These are phyloP conservation scores for Cassiopea andromeda DNA, from an alignment of 30 jellyfish, hydroid and myxozoan genomes.

Conservation along the genomic window DNA sequence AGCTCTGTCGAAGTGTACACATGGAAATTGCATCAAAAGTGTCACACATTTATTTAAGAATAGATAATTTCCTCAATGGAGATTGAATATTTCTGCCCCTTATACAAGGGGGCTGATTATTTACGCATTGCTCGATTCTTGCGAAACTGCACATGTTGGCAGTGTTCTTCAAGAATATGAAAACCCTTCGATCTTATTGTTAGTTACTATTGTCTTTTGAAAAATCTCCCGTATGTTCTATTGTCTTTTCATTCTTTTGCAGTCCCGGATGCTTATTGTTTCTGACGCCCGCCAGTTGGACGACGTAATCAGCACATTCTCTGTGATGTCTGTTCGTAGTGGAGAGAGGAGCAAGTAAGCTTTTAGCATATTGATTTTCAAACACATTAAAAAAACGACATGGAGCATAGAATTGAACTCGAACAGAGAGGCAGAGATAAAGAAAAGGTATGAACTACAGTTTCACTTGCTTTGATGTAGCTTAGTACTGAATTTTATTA, in stretches of 20 bases:
- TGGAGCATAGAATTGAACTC: slow-evolving; percentile 94
- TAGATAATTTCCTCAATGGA: too few species aligned
- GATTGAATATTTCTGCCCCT: too few species aligned
- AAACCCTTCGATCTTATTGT: not conserved
- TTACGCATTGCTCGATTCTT: not conserved
- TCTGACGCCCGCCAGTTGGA: slow-evolving; percentile 69
- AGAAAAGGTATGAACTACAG: slow-evolving; percentile 59
- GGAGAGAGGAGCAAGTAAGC: slow-evolving; percentile 11
- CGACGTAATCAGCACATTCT: slow-evolving; percentile 44
- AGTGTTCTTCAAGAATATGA: not conserved
- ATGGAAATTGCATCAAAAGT: too few species aligned
- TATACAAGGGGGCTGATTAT: too few species aligned
- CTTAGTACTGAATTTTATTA: not conserved
- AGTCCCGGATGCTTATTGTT: slow-evolving; percentile 66
- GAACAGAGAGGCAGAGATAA: slow-evolving; percentile 84
- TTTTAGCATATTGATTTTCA: not conserved
- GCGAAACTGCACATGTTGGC: not conserved
- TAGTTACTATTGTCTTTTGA: not conserved
- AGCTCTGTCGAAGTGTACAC: too few species aligned
- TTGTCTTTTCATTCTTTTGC: slow-evolving; percentile 18
- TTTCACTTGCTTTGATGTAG: not conserved
- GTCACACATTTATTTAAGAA: too few species aligned
- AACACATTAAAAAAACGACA: slow-evolving; percentile 6
- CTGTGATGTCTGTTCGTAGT: not conserved
- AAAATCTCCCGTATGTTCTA: slow-evolving; percentile 25